Percentiles rank a stretch among this genome's conserved stretches.
These are phyloP conservation scores for Vidua chalybeata DNA, from an alignment of 2,113 vertebrate species.

Conservation along the genomic window DNA sequence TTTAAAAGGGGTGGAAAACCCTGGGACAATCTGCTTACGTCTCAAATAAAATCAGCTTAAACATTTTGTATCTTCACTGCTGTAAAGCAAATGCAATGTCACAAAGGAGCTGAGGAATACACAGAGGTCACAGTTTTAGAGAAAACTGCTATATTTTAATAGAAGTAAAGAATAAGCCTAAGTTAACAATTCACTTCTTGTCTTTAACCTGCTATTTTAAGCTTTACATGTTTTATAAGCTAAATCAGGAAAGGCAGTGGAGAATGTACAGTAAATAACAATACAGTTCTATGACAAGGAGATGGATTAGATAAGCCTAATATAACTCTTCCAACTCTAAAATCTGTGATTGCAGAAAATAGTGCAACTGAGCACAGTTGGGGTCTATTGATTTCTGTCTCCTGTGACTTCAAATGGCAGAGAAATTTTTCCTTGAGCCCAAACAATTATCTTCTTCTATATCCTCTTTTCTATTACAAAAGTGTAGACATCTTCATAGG, in stretches of 20 bases:
- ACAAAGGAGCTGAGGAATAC: not conserved
- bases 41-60: not conserved
- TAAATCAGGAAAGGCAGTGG: not conserved
- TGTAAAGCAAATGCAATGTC: not conserved
- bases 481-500: not conserved
- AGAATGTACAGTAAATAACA: not conserved
- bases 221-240: not conserved
- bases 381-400: not conserved
- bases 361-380: not conserved
- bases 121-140: not conserved
- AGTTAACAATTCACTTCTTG: not conserved
- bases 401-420: not conserved
- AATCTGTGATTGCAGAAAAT: not conserved
- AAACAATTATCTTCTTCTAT: not conserved
- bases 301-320: not conserved
- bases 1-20: not conserved
- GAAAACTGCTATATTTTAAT: not conserved
- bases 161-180: not conserved
- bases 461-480: not conserved
- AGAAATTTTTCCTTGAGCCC: not conserved
- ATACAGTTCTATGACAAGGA: not conserved
- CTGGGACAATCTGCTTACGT: not conserved
- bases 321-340: not conserved
- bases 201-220: not conserved
- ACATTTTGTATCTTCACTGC: not conserved